Percentiles rank a stretch among this genome's conserved stretches.
These are phyloP conservation scores for Galerucella calmariensis DNA, from an alignment of 2,888 invertebrate genomes.

Conservation along the genomic window DNA sequence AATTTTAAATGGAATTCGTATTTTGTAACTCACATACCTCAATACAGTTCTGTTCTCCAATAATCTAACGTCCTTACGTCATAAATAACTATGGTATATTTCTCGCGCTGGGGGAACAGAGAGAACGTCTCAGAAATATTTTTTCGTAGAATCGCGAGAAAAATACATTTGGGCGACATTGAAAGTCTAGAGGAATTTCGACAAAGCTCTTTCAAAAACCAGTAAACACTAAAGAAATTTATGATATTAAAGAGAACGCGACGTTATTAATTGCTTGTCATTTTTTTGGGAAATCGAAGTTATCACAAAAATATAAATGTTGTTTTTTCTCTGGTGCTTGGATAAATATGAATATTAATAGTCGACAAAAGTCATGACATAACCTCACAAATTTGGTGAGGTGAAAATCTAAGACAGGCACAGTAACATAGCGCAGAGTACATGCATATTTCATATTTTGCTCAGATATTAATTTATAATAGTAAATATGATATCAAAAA, in stretches of 20 bases:
- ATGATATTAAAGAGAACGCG: not conserved
- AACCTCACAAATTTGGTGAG: too few relatives aligned
- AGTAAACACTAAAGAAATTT: not conserved
- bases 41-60: constrained; percentile 13
- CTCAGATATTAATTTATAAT: too few relatives aligned
- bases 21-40: not conserved
- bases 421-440: too few relatives aligned
- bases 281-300: not conserved
- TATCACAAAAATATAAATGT: too few relatives aligned
- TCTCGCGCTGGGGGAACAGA: constrained; percentile 13
- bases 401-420: too few relatives aligned
- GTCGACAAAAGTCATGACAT: too few relatives aligned
- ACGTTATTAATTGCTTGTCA: not conserved
- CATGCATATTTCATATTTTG: too few relatives aligned
- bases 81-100: constrained; percentile 32
- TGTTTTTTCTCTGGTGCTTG: too few relatives aligned
- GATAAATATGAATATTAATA: too few relatives aligned
- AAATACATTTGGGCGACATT: constrained; percentile 28
- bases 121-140: constrained; percentile 13
- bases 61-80: constrained; percentile 25
- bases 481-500: too few relatives aligned
- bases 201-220: constrained; percentile 1
- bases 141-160: constrained; percentile 14
- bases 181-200: constrained; percentile 7
- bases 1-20: not conserved